These are phyloP conservation scores for Cyprinodon tularosa DNA, from an alignment of 2,113 vertebrate genomes.

Conservation along the genomic window DNA sequence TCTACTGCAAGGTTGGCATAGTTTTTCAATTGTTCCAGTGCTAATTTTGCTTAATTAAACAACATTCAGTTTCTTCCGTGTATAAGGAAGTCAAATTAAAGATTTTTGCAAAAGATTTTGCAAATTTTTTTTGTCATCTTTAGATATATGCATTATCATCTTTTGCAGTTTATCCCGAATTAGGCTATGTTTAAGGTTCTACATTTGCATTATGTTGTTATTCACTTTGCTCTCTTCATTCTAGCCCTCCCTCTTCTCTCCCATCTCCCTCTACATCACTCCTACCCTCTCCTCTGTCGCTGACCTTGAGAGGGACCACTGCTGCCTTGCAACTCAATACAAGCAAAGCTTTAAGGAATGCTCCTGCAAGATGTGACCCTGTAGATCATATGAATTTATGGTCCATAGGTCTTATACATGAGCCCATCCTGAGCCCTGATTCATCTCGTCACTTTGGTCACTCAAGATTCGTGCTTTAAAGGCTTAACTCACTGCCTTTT, in stretches of 20 bases:
- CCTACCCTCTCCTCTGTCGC: slow-evolving; percentile 26
- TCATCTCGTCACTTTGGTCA: slow-evolving; percentile 45
- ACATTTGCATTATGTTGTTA: slow-evolving; percentile 5
- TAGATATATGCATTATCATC: too few relatives aligned
- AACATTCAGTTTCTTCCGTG: too few relatives aligned
- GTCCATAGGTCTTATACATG: slow-evolving; percentile 11
- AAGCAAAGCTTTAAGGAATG: slow-evolving; percentile 28
- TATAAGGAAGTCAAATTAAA: too few relatives aligned
- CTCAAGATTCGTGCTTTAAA: slow-evolving; percentile 42
- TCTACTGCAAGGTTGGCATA: too few relatives aligned
- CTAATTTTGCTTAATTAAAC: too few relatives aligned
- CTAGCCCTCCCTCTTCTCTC: background rate
- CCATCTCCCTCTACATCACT: slow-evolving; percentile 11
- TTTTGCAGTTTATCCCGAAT: background rate
- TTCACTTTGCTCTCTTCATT: background rate
- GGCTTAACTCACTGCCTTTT: slow-evolving; percentile 41
- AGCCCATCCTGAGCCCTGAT: slow-evolving; percentile 14
- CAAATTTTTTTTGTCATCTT: too few relatives aligned
- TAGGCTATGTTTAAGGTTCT: slow-evolving; percentile 5
- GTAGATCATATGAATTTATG: slow-evolving; percentile 56
- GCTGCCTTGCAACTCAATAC: slow-evolving; percentile 58
- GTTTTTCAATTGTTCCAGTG: too few relatives aligned
- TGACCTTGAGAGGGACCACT: slow-evolving; percentile 56
- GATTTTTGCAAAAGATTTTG: too few relatives aligned
- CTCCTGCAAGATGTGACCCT: slow-evolving; percentile 23